Evolutionary conservation across 1,140 invertebrate genomes (phyloP), one percentile per base, ranked within the genome.

Genomic region (Heterodera carotae): DNA sequence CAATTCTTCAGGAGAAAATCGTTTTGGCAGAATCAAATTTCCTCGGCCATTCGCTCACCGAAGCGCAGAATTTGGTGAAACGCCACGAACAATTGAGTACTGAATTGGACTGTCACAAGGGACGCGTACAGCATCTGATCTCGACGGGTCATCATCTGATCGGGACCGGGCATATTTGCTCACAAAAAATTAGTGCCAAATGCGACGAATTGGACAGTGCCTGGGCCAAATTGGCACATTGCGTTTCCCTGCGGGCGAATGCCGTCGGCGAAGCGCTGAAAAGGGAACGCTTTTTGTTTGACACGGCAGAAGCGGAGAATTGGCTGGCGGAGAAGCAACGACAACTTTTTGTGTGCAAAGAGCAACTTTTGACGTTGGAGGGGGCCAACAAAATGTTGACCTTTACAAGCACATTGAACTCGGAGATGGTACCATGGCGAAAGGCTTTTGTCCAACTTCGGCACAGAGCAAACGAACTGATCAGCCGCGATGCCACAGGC

Each of bases 61-160:
- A 96, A 88, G 94, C 94, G 0, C 94, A 96, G 85, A 93, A 92
- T 18, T 90, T 95, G 15, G 91, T 93, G 82, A 98, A 97, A 89
- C 97, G 97, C 89, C 95, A 97, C 88, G 93, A 90, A 84, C 95
- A 96, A 89, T 89, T 96, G 33, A 92, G 93, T 84, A 92, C 92
- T 1, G 94, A 97, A 90, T 92, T 96, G 77, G 88, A 89, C 15
- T 93, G 93, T 0, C 92, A 95, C 88, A 91, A 92, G 84, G 92
- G 22, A 22, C 91, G 93, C 88, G 94, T 96, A 75, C 92, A 93
- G 72, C 92, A 93, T 81, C 92, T 92, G 29, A 84, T 95, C n/a
- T 90, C 90, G 60, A 91, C 91, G 12, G 94, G 94, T 0, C 90
- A 92, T 77, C 85, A 90, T 2, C 89, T 95, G 2, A 79, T 88